Evolutionary conservation across 1,140 invertebrate species (phyloP), one percentile per base, ranked within the genome.

Genomic region (Latrodectus geometricus): DNA sequence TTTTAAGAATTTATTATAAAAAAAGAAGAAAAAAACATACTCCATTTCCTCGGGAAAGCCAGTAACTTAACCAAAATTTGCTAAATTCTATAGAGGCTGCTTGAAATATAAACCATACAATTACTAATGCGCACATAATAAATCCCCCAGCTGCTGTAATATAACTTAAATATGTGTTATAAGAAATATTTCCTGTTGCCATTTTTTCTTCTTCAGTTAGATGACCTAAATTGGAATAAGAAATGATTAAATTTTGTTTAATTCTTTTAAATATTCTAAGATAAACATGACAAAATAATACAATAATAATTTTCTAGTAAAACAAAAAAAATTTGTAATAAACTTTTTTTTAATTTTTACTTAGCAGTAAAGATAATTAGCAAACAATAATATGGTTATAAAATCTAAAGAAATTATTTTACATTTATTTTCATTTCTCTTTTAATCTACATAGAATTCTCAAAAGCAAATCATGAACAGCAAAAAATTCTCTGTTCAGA

Each of bases 41-140:
- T 88, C 91, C 91, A 88, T 91, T 90, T n/a, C 92, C 93, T 88
- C 92, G 90, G 21, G 91, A 90, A 49, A 95, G 91, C 95, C 95
- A 95, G 85, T 91, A 90, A 9, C 94, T 93, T 3, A 95, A 91
- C 94, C 94, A 95, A 92, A 94, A 94, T 77, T 93, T 93, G 85
- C 93, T 93, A 83, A 94, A 94, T 21, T 91, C 90, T 17, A 92
- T 92, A 20, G 92, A 91, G 1, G 92, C 92, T 50, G 94, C 92
- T 88, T 93, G 94, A 9, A 94, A 56, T 4, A 93, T 89, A 86
- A 95, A 94, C 23, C 91, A 90, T 0, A 93, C 73, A 52, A 94
- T 86, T 9, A 95, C 91, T 15, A 93, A 77, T 21, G 91, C 17
- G 56, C 91, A 90, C 0, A 94, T 65, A 1, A 92, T 88, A 85